These are phyloP conservation scores for Osmerus mordax DNA, from an alignment of 2,113 vertebrate species.

Conservation along the genomic window DNA sequence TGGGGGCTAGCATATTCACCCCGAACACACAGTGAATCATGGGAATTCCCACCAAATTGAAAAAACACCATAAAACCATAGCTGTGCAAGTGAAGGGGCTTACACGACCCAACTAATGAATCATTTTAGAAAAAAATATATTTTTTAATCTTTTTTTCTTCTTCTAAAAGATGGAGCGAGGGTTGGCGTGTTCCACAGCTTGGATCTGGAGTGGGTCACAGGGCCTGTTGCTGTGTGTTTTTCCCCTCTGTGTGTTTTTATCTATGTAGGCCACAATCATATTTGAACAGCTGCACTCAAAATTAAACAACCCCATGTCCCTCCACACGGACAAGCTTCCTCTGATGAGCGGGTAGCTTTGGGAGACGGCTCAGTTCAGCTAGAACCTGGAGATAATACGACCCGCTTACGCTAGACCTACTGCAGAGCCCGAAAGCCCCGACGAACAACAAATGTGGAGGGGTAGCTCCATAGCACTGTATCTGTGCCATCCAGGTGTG, in stretches of 20 bases:
- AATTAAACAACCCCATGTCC: constrained; percentile 50
- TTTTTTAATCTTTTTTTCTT: too few relatives aligned
- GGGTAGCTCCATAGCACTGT: constrained; percentile 7
- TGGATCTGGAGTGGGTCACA: constrained; percentile 24
- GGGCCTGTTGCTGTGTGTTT: constrained; percentile 40
- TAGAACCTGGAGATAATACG: neutral
- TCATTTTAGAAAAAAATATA: constrained; percentile 28
- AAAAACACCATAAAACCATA: neutral
- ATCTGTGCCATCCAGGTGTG: constrained; percentile 30
- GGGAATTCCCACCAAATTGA: neutral
- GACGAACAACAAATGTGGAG: neutral
- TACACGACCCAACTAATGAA: constrained; percentile 32
- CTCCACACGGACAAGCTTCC: constrained; percentile 32
- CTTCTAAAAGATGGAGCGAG: constrained; percentile 26
- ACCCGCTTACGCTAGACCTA: neutral
- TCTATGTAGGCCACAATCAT: constrained; percentile 58
- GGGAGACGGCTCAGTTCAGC: neutral
- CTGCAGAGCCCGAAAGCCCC: neutral
- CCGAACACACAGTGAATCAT: neutral
- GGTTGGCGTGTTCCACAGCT: neutral
- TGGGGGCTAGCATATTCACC: neutral
- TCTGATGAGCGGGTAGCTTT: constrained; percentile 1
- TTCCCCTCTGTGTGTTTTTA: constrained; percentile 36
- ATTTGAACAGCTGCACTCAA: constrained; percentile 72
- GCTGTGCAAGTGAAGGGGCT: neutral